phyloP scores from a whole-genome alignment of 1,140 invertebrate species.

The Drepana arcuata region DNA sequence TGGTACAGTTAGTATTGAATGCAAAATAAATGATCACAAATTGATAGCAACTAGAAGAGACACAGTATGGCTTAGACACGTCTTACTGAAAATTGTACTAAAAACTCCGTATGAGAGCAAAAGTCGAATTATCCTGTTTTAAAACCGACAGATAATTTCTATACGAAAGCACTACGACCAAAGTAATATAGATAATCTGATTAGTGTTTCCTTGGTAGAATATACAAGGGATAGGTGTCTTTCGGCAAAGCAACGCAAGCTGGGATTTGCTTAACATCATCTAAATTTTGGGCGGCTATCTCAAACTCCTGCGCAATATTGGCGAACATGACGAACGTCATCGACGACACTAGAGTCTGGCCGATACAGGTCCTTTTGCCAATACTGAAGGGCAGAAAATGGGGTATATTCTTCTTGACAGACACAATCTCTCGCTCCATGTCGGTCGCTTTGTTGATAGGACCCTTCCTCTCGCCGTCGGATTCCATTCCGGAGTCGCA shows the following conservation, averaged over 20 bases:
- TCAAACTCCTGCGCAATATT: slow-evolving; percentile 84
- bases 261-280: slow-evolving; percentile 72
- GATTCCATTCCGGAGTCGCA: slow-evolving; percentile 72
- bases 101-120: no score
- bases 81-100: no score
- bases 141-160: no score
- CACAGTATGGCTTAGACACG: no score
- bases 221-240: slow-evolving; percentile 75
- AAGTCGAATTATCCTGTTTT: no score
- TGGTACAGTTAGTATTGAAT: no score
- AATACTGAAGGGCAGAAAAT: slow-evolving; percentile 91
- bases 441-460: slow-evolving; percentile 24
- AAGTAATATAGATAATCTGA: slow-evolving; percentile 7
- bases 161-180: no score
- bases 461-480: slow-evolving; percentile 43
- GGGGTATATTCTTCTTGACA: slow-evolving; percentile 73
- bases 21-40: no score
- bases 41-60: no score
- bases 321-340: slow-evolving; percentile 81
- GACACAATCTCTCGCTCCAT: slow-evolving; percentile 45
- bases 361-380: slow-evolving; percentile 91
- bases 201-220: slow-evolving; percentile 69
- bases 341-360: slow-evolving; percentile 84
- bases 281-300: slow-evolving; percentile 72
- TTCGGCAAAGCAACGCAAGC: slow-evolving; percentile 81